Percentiles rank a stretch among this genome's conserved stretches.
Evolutionary conservation across 2,888 invertebrate genomes (phyloP).

Genomic region (Pyralis farinalis): DNA sequence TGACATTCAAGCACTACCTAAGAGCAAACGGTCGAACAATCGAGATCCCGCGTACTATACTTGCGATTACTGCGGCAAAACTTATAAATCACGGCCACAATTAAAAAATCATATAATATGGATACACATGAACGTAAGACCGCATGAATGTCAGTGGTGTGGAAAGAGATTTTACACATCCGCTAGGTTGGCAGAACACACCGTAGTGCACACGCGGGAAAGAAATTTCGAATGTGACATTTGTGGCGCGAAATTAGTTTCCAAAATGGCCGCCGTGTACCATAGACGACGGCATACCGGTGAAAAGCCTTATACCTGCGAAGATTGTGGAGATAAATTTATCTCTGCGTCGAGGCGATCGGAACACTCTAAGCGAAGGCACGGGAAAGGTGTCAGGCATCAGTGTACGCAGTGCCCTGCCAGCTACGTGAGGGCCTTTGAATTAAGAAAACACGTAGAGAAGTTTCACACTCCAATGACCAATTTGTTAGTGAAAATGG

Average conservation of each 20-base stretch:
- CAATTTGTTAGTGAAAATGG: too few species aligned
- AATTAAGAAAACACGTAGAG: conserved; percentile 52
- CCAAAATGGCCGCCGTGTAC: conserved; percentile 69
- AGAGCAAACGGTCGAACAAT: conserved; percentile 51
- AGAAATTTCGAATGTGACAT: conserved; percentile 76
- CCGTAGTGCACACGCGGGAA: conserved; percentile 73
- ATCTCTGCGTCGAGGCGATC: conserved; percentile 63
- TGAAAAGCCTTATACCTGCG: conserved; percentile 65
- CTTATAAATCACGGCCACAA: conserved; percentile 56
- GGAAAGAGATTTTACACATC: conserved; percentile 74
- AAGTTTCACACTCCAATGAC: conserved; percentile 33
- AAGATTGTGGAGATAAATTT: conserved; percentile 62
- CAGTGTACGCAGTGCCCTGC: conserved; percentile 48
- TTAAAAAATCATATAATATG: conserved; percentile 70
- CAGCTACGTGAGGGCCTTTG: conserved; percentile 50
- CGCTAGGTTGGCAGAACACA: conserved; percentile 72
- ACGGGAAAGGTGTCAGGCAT: conserved; percentile 49
- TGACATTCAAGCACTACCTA: conserved; percentile 36
- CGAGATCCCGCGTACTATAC: conserved; percentile 62
- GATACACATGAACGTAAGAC: conserved; percentile 71
- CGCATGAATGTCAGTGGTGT: conserved; percentile 75
- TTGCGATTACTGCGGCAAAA: conserved; percentile 63
- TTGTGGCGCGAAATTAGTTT: conserved; percentile 68
- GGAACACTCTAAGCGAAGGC: conserved; percentile 63
- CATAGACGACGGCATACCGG: conserved; percentile 71